Conservation (phyloP, 2,113 vertebrate genomes). For the Lucifuga dentata region DNA sequence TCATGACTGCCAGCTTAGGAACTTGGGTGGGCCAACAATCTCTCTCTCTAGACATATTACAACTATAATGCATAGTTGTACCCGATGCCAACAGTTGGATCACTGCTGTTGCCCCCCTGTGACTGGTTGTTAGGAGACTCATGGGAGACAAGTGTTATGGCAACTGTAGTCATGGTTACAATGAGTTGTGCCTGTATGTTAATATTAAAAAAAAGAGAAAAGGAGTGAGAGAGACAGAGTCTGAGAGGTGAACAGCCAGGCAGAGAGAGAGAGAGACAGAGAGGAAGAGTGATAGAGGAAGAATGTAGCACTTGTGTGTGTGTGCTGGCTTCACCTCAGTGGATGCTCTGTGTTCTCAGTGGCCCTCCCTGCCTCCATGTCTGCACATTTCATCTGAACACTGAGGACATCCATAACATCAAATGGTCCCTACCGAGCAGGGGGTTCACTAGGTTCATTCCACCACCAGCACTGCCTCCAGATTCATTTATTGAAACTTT, state of each 20-base stretch:
- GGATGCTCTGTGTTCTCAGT: slow-evolving; percentile 10
- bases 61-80: slow-evolving; percentile 51
- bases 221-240: slow-evolving; percentile 17
- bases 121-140: slow-evolving; percentile 54
- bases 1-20: slow-evolving; percentile 48
- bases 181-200: slow-evolving; percentile 45
- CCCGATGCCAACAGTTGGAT: slow-evolving; percentile 68
- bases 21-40: slow-evolving; percentile 70
- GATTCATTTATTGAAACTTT: background rate
- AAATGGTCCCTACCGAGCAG: slow-evolving; percentile 22
- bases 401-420: slow-evolving; percentile 14
- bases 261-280: slow-evolving; percentile 7
- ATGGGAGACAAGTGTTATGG: slow-evolving; percentile 71
- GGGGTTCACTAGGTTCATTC: background rate
- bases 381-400: slow-evolving; percentile 24
- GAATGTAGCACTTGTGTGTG: background rate
- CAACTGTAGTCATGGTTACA: slow-evolving; percentile 73
- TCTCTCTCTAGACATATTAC: slow-evolving; percentile 56
- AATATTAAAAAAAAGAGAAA: too few species aligned
- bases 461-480: slow-evolving; percentile 3
- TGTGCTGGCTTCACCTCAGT: background rate
- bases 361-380: background rate
- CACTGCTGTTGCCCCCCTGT: slow-evolving; percentile 52
- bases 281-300: background rate
- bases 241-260: background rate